phyloP scores from a whole-genome alignment of 2,797 vertebrate genomes.

The Okamejei kenojei region DNA sequence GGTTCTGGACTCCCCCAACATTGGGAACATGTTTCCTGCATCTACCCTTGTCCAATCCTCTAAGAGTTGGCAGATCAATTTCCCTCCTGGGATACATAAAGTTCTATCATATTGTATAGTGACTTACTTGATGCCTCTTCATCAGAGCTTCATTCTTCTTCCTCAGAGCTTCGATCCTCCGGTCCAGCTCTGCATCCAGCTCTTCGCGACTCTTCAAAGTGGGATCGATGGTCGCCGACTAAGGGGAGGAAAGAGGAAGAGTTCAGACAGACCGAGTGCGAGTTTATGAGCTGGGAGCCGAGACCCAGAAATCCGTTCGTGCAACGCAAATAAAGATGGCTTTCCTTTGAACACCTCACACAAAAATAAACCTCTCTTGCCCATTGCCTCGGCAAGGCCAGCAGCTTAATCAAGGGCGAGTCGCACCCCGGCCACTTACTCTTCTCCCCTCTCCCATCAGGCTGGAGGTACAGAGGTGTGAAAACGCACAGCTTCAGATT shows the following conservation, averaged over 20 bases:
- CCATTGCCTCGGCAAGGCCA: background rate
- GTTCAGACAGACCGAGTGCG: background rate
- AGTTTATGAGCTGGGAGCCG: no score
- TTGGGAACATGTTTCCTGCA: no score
- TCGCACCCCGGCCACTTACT: no score
- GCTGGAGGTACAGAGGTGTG: no score
- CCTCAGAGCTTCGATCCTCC: slow-evolving; percentile 77
- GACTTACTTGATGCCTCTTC: slow-evolving; percentile 73
- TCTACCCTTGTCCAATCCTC: no score
- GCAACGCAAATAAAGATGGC: slow-evolving; percentile 30
- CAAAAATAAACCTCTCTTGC: background rate
- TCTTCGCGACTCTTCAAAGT: slow-evolving; percentile 77
- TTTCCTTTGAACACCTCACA: background rate
- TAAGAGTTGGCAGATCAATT: no score
- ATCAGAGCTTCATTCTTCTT: slow-evolving; percentile 86
- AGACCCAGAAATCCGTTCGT: background rate
- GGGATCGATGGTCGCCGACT: slow-evolving; percentile 69
- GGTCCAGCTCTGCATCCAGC: slow-evolving; percentile 82
- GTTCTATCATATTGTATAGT: no score
- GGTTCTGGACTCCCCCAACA: no score
- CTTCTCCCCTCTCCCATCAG: no score
- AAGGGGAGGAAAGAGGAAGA: background rate
- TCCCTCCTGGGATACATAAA: no score
- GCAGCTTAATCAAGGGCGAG: no score
- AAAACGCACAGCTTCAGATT: no score